These are phyloP conservation scores for Tigriopus japonicus DNA, from an alignment of 1,140 invertebrate genomes.

Conservation along the genomic window DNA sequence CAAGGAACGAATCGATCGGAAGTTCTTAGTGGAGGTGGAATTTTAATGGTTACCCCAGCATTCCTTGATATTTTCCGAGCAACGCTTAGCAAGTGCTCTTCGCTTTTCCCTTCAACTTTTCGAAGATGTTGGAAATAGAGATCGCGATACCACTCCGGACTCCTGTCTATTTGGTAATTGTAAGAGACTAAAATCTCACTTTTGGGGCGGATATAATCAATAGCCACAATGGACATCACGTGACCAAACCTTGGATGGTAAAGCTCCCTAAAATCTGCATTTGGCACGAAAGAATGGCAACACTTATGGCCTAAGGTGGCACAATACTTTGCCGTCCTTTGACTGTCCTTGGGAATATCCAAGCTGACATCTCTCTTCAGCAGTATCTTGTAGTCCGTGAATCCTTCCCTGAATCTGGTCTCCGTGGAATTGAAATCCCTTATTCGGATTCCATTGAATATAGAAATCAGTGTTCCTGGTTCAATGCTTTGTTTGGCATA, in stretches of 20 bases:
- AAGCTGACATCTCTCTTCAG: not conserved
- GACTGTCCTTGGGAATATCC: not conserved
- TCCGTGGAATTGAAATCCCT: not conserved
- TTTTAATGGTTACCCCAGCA: not conserved
- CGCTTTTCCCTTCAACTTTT: not conserved
- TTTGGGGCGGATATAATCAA: not conserved
- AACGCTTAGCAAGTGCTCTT: not conserved
- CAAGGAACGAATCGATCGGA: not conserved
- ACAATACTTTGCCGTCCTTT: not conserved
- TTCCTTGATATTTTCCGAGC: not conserved
- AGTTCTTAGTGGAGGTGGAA: not conserved
- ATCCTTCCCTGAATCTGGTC: not conserved
- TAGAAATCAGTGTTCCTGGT: not conserved
- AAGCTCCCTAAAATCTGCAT: conserved; percentile 4
- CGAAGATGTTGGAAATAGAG: conserved; percentile 9
- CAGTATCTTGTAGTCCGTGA: not conserved
- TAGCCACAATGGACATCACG: not conserved
- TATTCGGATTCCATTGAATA: not conserved
- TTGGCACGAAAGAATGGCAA: conserved; percentile 13
- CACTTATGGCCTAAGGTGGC: conserved; percentile 8
- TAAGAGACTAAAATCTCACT: conserved; percentile 5
- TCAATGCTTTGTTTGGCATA: conserved; percentile 3
- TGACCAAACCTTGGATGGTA: conserved; percentile 9
- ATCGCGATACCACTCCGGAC: conserved; percentile 8
- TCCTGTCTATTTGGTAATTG: not conserved